Evolutionary conservation across 2,797 vertebrate genomes (phyloP).

Genomic region (Chelmon rostratus): DNA sequence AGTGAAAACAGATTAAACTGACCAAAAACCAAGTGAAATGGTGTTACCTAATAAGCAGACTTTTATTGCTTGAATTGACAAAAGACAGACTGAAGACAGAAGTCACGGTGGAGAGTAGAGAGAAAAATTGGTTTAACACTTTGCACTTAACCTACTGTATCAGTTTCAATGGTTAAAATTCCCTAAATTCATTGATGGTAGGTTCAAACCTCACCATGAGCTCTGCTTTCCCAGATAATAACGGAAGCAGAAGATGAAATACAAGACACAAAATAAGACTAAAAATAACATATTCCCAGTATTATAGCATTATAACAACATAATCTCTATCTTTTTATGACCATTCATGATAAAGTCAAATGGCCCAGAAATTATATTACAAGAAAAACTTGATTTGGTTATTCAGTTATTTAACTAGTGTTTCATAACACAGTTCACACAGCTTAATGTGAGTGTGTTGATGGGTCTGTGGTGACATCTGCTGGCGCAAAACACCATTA

Average conservation of each 20-base stretch:
- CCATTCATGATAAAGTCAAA: background rate
- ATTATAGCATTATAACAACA: background rate
- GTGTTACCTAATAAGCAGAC: background rate
- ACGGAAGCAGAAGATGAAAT: background rate
- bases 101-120: background rate
- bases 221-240: background rate
- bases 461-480: slow-evolving; percentile 58
- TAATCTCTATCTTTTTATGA: background rate
- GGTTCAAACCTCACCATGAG: background rate
- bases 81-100: background rate
- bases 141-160: background rate
- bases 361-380: background rate
- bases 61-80: background rate
- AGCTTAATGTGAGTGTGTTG: background rate
- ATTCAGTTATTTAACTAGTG: background rate
- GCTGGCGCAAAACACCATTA: slow-evolving; percentile 42
- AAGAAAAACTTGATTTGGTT: background rate
- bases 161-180: background rate
- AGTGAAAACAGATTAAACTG: background rate
- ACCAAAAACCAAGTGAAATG: background rate
- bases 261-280: no score
- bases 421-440: background rate
- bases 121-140: background rate
- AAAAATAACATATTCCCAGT: background rate
- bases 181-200: background rate